These are phyloP conservation scores for Peromyscus polionotus DNA, from an alignment of 2,113 vertebrate genomes.

Conservation along the genomic window DNA sequence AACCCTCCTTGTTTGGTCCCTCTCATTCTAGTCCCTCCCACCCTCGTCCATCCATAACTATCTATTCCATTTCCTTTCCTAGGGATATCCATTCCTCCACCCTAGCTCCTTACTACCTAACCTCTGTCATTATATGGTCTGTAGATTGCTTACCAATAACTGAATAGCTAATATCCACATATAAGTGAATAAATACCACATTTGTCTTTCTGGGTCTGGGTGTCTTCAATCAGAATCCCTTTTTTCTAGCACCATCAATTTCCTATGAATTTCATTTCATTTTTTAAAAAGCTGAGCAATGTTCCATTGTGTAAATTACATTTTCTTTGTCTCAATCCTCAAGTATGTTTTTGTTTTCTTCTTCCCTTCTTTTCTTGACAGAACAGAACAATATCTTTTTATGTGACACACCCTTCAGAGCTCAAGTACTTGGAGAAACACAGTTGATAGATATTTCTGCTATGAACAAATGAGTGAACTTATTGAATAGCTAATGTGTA, in stretches of 20 bases:
- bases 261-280: background rate
- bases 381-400: background rate
- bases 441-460: background rate
- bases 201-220: too few relatives aligned
- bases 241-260: background rate
- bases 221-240: background rate
- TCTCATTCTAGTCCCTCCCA: background rate
- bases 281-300: too few relatives aligned
- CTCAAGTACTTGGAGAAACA: background rate
- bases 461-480: background rate
- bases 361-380: slow-evolving; percentile 14
- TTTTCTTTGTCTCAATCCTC: background rate
- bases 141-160: background rate
- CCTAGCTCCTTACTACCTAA: background rate
- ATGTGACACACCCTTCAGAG: background rate
- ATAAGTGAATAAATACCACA: background rate
- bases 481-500: background rate
- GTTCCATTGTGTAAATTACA: too few relatives aligned
- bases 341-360: background rate
- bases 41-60: background rate
- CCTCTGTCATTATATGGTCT: background rate
- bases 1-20: background rate
- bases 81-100: background rate
- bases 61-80: background rate
- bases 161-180: background rate